Conservation (phyloP, 2,113 vertebrate genomes). For the Gavia stellata region DNA sequence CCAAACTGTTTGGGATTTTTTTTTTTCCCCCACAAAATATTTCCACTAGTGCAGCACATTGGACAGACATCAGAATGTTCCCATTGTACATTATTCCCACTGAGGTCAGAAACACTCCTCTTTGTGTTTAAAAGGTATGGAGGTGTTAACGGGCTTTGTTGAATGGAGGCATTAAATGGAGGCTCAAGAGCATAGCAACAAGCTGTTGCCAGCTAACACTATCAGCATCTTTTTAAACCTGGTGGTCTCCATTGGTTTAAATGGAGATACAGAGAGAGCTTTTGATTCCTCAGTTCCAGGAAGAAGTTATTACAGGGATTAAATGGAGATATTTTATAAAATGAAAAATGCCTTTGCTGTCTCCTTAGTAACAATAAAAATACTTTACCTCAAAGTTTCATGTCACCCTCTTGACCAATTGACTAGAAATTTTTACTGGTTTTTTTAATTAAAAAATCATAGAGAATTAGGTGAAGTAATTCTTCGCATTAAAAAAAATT, state of each 20-base stretch:
- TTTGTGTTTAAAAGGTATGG: neutral
- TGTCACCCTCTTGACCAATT: neutral
- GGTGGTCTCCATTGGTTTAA: neutral
- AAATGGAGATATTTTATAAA: neutral
- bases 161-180: neutral
- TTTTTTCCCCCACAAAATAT: neutral
- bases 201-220: neutral
- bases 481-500: neutral
- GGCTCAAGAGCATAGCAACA: neutral
- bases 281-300: neutral
- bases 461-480: neutral
- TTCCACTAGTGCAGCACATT: neutral
- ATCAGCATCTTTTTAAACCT: neutral
- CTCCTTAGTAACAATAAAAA: neutral
- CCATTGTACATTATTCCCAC: fast-evolving
- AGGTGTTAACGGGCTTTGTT: neutral
- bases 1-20: neutral
- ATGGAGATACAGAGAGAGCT: neutral
- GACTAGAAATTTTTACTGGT: neutral
- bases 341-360: neutral
- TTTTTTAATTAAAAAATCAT: neutral
- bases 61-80: neutral
- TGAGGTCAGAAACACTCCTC: neutral
- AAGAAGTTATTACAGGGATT: neutral
- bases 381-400: neutral